Evolutionary conservation across 2,888 invertebrate genomes (phyloP).

Genomic region (Miltochrista miniata): DNA sequence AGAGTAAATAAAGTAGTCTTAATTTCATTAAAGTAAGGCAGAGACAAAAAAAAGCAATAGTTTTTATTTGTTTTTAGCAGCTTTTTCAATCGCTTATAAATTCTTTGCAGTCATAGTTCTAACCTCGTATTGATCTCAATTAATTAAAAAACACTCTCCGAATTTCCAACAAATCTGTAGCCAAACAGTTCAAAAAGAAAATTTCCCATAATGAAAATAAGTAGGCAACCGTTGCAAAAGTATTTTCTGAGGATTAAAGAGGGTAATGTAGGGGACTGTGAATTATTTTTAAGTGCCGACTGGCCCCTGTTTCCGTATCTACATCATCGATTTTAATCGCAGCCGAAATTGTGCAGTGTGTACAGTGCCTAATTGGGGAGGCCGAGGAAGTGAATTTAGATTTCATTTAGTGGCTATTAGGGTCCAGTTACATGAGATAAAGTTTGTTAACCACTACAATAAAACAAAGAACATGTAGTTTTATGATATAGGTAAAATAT

Average conservation of each 20-base stretch:
- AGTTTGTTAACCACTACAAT: background rate
- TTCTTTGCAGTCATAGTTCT: too few relatives aligned
- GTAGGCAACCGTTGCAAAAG: conserved; percentile 50
- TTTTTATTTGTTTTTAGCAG: too few relatives aligned
- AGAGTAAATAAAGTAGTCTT: too few relatives aligned
- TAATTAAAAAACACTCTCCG: conserved; percentile 19
- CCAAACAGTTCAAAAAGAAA: conserved; percentile 24
- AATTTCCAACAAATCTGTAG: conserved; percentile 24
- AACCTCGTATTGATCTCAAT: conserved; percentile 6
- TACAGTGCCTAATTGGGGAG: conserved; percentile 7
- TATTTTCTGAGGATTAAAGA: conserved; percentile 59
- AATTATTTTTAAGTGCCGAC: conserved; percentile 66
- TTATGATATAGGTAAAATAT: too few relatives aligned
- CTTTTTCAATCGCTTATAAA: too few relatives aligned
- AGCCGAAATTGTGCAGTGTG: conserved; percentile 18
- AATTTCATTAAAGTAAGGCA: too few relatives aligned
- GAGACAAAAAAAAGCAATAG: too few relatives aligned
- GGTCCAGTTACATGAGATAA: background rate
- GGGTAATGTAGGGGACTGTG: conserved; percentile 57
- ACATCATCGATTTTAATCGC: conserved; percentile 61
- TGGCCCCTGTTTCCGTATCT: conserved; percentile 36
- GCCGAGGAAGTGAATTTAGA: conserved; percentile 8
- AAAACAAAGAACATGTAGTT: too few relatives aligned
- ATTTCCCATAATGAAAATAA: conserved; percentile 42
- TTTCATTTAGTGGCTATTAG: conserved; percentile 11